Percentiles rank a stretch among this genome's conserved stretches.
Evolutionary conservation across 2,888 invertebrate species (phyloP).

Genomic region (Drosophila mimica): DNA sequence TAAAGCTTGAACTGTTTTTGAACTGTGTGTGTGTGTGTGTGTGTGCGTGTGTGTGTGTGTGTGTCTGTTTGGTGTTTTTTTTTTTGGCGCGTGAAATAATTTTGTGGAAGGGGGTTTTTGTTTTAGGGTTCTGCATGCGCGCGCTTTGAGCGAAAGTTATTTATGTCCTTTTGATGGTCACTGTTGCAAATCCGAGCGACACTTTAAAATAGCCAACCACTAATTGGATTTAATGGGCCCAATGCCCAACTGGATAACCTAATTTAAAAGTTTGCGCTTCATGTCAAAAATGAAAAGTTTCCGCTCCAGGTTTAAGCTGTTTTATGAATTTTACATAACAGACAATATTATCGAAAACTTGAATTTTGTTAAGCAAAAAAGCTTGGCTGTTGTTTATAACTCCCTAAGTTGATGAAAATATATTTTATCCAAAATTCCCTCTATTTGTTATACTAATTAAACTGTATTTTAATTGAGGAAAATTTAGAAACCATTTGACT

Average conservation of each 20-base stretch:
- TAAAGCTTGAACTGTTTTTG: conserved; percentile 33
- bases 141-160: conserved; percentile 45
- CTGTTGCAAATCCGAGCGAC: conserved; percentile 30
- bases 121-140: conserved; percentile 11
- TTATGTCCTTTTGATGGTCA: conserved; percentile 48
- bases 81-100: conserved; percentile 30
- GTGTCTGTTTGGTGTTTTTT: background rate
- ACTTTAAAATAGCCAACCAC: conserved; percentile 50
- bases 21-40: background rate
- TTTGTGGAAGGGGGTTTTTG: conserved; percentile 7
- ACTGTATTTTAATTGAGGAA: background rate
- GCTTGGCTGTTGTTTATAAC: background rate
- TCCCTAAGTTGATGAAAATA: background rate
- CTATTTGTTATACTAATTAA: background rate
- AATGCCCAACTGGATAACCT: conserved; percentile 23
- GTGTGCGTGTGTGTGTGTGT: no score
- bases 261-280: conserved; percentile 19
- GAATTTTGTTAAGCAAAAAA: background rate
- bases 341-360: background rate
- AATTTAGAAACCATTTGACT: background rate
- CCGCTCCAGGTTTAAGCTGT: background rate
- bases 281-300: conserved; percentile 3
- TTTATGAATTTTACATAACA: background rate
- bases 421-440: background rate
- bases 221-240: conserved; percentile 49